Base-by-base conservation (phyloP, 2,797 vertebrate genomes). In the Chaunax sp. region DNA sequence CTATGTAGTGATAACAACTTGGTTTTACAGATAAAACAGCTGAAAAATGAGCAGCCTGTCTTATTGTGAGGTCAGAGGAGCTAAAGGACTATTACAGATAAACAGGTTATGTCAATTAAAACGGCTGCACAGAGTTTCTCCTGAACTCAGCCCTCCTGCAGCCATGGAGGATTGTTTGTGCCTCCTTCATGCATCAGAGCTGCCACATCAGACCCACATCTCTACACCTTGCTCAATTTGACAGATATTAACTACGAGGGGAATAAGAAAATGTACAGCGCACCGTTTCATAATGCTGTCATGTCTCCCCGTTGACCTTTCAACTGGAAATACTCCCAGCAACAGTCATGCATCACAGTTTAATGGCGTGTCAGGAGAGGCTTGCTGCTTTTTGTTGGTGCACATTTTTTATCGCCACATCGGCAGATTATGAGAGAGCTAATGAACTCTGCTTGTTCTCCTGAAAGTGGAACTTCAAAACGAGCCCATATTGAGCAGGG, bases 1-100 rank as follows among this genome's bases (percentile, higher is more conserved):
- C 74, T 75, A 45, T 88, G 94, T 93, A 92, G 93, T 85, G 95
- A 96, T 96, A 96, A 95, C 96, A 96, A 95, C 94, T 93, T 93
- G 70, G 22, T 75, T 76, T 71, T 64, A 47, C 43, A 75, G 85
- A 89, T 86, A 87, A 80, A 70, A 63, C 52, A 37, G 49, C 1
- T 50, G 82, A 78, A 77, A 87, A 88, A 85, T 73, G 81, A 86
- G 78, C 35, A 1, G 28, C 22, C 28, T 67, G 72, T 85, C 88
- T 87, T 87, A 85, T 82, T 67, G 86, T 46, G 74, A 60, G 76
- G 75, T 85, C 83, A 70, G 72, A 53, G 64, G 49, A 77, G 84
- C 81, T 80, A 64, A 59, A 82, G 80, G 86, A 82, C 84, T 77
- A 77, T 87, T 80, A 67, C 62, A 86, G 84, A 89, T 91, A 91